Conservation (phyloP, 2,797 vertebrate species). For the Chrysocyon brachyurus region DNA sequence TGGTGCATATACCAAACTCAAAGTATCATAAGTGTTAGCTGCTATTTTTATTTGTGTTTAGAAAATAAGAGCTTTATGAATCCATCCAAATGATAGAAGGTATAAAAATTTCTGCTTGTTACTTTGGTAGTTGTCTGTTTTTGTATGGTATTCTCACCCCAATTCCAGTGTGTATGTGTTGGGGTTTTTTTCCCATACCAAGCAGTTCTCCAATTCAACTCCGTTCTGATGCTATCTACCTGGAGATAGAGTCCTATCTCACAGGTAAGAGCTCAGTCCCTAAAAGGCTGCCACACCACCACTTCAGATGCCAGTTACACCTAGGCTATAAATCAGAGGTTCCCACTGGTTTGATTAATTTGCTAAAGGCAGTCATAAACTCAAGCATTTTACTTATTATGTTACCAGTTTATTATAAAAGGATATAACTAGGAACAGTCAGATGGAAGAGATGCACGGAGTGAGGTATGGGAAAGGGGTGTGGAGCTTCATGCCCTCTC, state of each 20-base stretch:
- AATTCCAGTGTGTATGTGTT: neutral
- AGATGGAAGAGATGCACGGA: neutral
- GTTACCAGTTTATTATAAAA: neutral
- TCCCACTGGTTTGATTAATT: neutral
- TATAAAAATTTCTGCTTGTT: neutral
- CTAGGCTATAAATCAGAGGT: neutral
- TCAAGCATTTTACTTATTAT: neutral
- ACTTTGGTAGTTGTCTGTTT: neutral
- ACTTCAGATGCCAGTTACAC: neutral
- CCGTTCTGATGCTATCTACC: neutral
- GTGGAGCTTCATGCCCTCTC: neutral
- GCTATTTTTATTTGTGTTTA: neutral
- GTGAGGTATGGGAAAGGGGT: neutral
- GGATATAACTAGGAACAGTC: neutral
- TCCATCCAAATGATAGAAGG: neutral
- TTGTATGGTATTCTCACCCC: neutral
- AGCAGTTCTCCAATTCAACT: neutral
- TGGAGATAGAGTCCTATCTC: neutral
- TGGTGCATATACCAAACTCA: neutral
- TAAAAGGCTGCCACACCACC: neutral
- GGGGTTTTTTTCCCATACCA: neutral
- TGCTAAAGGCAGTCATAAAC: neutral
- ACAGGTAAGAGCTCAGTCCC: neutral
- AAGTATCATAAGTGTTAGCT: neutral
- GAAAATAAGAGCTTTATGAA: slow-evolving; percentile 11